Percentiles rank a stretch among this genome's conserved stretches.
These are phyloP conservation scores for Alcedo atthis DNA, from an alignment of 2,797 vertebrate species.

Conservation along the genomic window DNA sequence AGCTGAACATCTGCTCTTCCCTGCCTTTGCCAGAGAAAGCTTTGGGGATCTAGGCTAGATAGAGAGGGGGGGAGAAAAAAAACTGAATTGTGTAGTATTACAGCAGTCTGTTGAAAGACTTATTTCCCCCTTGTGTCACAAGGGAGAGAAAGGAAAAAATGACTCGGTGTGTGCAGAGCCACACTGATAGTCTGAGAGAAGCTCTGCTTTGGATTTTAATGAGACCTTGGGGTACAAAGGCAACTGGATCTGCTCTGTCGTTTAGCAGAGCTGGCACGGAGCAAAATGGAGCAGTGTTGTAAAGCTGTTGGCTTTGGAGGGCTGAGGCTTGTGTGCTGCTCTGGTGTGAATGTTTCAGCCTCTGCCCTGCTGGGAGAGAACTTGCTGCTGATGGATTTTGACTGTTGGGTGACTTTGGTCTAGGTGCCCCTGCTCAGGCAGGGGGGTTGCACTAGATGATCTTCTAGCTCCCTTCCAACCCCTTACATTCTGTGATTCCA, in stretches of 20 bases:
- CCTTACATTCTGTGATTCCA: no score
- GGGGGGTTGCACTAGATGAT: no score
- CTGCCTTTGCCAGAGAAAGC: constrained; percentile 39
- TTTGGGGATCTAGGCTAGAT: neutral
- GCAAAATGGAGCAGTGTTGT: neutral
- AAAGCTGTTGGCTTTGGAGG: neutral
- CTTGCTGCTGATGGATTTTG: rapidly evolving
- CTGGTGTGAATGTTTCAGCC: neutral
- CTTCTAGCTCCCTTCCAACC: no score
- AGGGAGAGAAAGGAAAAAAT: neutral
- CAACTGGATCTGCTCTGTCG: neutral
- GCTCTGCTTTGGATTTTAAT: neutral
- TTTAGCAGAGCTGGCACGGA: neutral
- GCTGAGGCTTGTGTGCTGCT: neutral
- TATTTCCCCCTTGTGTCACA: neutral
- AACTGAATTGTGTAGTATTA: constrained; percentile 15
- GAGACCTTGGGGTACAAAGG: neutral
- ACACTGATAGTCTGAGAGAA: neutral
- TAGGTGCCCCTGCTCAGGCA: no score
- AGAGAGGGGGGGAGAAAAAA: neutral
- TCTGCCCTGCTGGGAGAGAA: neutral
- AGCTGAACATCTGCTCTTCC: neutral
- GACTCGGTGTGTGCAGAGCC: neutral
- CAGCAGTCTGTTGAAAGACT: neutral
- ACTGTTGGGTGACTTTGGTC: no score